Conservation (phyloP, 2,113 vertebrate genomes). For the Alectura lathami region DNA sequence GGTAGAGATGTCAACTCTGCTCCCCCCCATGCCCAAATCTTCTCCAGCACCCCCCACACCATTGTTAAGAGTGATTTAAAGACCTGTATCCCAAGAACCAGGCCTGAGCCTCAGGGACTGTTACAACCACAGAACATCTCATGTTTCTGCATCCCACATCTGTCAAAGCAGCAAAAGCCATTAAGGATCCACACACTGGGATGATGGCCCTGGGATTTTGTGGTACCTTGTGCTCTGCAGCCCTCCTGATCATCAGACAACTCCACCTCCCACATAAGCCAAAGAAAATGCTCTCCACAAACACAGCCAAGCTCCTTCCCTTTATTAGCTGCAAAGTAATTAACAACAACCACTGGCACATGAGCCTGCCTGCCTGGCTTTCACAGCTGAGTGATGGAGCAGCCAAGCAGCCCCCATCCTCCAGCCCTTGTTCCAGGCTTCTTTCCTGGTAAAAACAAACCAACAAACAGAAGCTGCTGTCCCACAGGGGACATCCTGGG, state of each 20-base stretch:
- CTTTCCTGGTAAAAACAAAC: too few species aligned
- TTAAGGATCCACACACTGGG: background rate
- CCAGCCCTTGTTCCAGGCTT: background rate
- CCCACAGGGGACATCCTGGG: background rate
- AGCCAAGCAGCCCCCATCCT: background rate
- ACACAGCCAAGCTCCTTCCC: background rate
- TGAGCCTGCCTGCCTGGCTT: background rate
- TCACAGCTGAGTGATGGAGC: background rate
- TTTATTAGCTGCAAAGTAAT: background rate
- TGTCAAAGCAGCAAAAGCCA: background rate
- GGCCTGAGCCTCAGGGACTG: background rate
- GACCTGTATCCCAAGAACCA: background rate
- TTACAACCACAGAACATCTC: background rate
- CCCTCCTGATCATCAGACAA: background rate
- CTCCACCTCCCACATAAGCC: fast-evolving
- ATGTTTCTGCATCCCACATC: background rate
- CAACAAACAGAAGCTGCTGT: background rate
- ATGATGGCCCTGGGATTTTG: background rate
- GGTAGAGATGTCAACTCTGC: fast-evolving
- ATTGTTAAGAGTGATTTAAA: background rate
- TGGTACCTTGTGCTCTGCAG: background rate
- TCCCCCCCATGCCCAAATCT: background rate
- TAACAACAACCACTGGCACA: background rate
- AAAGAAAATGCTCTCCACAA: background rate
- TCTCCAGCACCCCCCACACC: background rate